Evolutionary conservation across 2,797 vertebrate genomes (phyloP), one percentile per base, ranked within the genome.

Genomic region (Pipistrellus pygmaeus): DNA sequence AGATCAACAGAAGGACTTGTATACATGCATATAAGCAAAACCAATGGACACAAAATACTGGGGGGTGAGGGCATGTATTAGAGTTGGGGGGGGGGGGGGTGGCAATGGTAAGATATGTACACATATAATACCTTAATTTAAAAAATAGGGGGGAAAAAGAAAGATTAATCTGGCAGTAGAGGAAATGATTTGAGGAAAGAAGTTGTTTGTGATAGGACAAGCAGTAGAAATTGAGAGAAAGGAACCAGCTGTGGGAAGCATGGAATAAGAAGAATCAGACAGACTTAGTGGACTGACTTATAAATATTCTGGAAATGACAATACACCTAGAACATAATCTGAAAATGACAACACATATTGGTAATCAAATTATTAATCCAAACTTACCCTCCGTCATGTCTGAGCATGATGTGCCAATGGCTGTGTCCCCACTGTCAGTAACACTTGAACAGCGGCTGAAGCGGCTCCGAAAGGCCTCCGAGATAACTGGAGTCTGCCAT

Each of bases 351-450:
- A 77, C 2, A 55, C 23, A 90, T 35, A 78, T 6, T 60, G 62
- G 62, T 66, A 92, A 94, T 57, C 66, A 76, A 68, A 86, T 64
- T 23, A 94, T 75, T 35, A 93, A 68, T 55, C 66, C 96, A 93
- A 81, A 93, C 91, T 99, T 98, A 99, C 99, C 99, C 97, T 99
- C 99, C 10, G 98, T 98, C 98, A 98, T 98, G 98, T 99, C 99
- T 2, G 99, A 99, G 89, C 98, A 98, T 69, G 99, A 99, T 48
- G 98, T 98, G 75, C 99, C 99, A 30, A 99, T 97, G 85, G 98
- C 98, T 1, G 98, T 98, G 84, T 99, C 99, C 91, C 98, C 96
- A 0, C 98, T 98, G 97, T 99, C 99, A 0, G 98, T 97, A 96
- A 98, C 97, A 48, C 98, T 98, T 8, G 98, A 97, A 27, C 98